Conservation (phyloP, 2,113 vertebrate species). For the Oreotrochilus melanogaster region DNA sequence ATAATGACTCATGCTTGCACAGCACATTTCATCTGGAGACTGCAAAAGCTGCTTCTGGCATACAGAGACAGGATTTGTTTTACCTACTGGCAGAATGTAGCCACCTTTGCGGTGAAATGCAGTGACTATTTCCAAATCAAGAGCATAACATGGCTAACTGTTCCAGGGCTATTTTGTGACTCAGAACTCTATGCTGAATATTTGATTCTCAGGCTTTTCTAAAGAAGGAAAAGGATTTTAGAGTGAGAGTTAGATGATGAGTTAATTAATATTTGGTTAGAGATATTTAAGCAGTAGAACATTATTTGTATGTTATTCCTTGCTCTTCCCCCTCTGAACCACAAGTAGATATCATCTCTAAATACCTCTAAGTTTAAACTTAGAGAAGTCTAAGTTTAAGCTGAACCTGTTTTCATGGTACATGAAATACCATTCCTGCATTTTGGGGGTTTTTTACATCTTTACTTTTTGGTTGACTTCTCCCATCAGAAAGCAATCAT, state of each 20-base stretch:
- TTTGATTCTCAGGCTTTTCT: background rate
- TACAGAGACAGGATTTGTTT: background rate
- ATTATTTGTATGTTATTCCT: background rate
- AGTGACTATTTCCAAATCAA: background rate
- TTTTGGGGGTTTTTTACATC: background rate
- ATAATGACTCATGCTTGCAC: conserved; percentile 62
- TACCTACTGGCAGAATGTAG: background rate
- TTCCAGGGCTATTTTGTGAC: background rate
- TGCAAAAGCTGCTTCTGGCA: conserved; percentile 42
- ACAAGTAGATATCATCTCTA: background rate
- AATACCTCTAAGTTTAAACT: background rate
- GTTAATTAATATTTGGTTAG: background rate
- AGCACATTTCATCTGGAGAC: conserved; percentile 49
- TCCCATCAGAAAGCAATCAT: background rate
- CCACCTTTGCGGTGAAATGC: background rate
- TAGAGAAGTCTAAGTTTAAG: background rate
- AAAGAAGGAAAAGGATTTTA: conserved; percentile 7
- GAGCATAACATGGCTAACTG: background rate
- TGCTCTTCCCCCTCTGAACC: background rate
- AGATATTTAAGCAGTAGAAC: background rate
- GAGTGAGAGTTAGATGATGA: background rate
- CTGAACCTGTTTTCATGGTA: background rate
- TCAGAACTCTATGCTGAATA: background rate
- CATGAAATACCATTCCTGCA: background rate
- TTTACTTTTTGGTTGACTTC: background rate